These are phyloP conservation scores for Sebastes cheni DNA, from an alignment of 2,797 vertebrate genomes.

Conservation along the genomic window DNA sequence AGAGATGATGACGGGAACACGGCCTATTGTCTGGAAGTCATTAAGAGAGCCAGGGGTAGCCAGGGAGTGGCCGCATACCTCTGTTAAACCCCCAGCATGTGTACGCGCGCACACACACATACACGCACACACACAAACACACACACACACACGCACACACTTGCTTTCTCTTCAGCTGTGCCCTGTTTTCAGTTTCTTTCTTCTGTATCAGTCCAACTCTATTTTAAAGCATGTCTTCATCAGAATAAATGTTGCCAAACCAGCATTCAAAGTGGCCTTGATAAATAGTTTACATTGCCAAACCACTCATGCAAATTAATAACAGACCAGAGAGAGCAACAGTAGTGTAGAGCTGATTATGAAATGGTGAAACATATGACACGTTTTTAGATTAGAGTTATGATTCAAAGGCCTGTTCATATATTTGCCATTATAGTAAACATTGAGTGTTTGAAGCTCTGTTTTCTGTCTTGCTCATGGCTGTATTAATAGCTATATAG, in stretches of 20 bases:
- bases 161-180: conserved; percentile 16
- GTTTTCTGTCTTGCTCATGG: conserved; percentile 17
- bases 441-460: neutral
- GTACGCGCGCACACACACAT: conserved; percentile 22
- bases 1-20: conserved; percentile 79
- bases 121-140: neutral
- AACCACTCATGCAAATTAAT: neutral
- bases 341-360: neutral
- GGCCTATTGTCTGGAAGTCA: conserved; percentile 84
- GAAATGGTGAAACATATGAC: neutral
- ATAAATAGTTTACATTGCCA: neutral
- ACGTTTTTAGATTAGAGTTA: neutral
- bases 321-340: neutral
- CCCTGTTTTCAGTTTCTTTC: conserved; percentile 5
- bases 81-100: conserved; percentile 69
- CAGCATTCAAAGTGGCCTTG: neutral
- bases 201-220: neutral
- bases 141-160: conserved; percentile 23
- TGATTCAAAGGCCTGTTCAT: neutral
- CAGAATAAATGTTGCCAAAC: neutral
- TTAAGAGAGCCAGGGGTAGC: conserved; percentile 80
- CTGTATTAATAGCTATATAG: conserved; percentile 56
- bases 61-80: conserved; percentile 81
- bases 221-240: neutral
- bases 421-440: neutral